Base-by-base conservation (phyloP, 2,888 invertebrate species). In the Drosophila emarginata region DNA sequence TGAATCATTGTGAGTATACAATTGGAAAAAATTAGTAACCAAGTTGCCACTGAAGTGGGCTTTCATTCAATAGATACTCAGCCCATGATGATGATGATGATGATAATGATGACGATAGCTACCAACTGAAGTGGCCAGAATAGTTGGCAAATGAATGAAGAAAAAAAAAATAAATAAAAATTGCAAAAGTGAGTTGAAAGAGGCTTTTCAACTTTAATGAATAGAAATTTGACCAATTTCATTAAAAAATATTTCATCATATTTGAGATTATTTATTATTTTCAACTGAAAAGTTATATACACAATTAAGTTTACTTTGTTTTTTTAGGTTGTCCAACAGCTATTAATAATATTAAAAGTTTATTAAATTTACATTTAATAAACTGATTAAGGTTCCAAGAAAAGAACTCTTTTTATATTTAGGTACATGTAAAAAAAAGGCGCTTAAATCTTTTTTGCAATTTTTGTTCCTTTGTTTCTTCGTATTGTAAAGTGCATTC, bases 1-100 rank as follows among this genome's bases (percentile, higher is more conserved):
- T 18, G 50, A 51, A 21, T 52, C 51, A 63, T 79, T 59, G 72
- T 79, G 65, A 53, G 21, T 68, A 69, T 75, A 82, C 82, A 82
- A 82, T 86, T 80, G 84, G 70, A 83, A 86, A 76, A 74, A 84
- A 86, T 82, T 82, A 80, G 84, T 82, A 72, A 67, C 74, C 79
- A 78, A 67, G 67, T 63, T 80, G 74, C 70, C 37, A 18, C 66
- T 60, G 57, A 57, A 73, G 74, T 74, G 72, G 61, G 23, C 32
- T 23, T 28, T 39, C 61, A 74, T 71, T 67, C 70, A 65, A 72
- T 15, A 69, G 67, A 28, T 51, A 62, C 58, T 50, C 54, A 59
- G 18, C 6, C 21, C 56, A 40, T 51, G 61, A 69, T 54, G 61
- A 69, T 69, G 36, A 56, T 51, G 61, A 69, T 69, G 6, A 39